Evolutionary conservation across 2,113 vertebrate species (phyloP).

Genomic region (Marmota monax): DNA sequence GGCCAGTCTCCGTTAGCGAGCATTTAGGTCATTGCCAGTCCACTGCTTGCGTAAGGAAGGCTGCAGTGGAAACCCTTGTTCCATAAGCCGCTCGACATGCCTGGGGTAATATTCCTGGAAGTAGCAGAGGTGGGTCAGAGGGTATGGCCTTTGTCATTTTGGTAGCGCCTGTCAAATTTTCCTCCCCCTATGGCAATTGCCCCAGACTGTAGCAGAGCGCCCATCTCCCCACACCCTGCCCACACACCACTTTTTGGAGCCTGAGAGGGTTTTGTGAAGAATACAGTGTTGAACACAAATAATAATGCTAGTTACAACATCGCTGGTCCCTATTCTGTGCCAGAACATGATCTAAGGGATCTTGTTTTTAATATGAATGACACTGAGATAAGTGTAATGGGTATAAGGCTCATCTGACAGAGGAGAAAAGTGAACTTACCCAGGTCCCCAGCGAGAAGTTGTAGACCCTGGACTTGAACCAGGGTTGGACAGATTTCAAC

Average conservation of each 20-base stretch:
- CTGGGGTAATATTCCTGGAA: constrained; percentile 42
- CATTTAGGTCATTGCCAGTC: not conserved
- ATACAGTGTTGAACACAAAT: not conserved
- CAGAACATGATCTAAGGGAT: not conserved
- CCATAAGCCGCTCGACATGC: not conserved
- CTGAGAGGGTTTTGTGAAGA: not conserved
- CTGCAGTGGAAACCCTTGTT: not conserved
- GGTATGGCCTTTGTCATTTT: not conserved
- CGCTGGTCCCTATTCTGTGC: not conserved
- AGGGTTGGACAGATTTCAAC: not conserved
- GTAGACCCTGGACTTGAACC: not conserved
- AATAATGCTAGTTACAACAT: not conserved
- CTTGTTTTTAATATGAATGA: not conserved
- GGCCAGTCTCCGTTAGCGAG: not conserved
- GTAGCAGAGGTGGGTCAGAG: not conserved
- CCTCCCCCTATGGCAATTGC: not conserved
- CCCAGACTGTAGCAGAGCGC: not conserved
- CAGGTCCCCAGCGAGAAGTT: not conserved
- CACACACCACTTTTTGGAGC: not conserved
- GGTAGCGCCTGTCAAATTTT: not conserved
- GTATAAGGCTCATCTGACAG: not conserved
- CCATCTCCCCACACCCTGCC: not conserved
- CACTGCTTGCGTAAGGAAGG: not conserved
- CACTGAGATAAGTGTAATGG: not conserved
- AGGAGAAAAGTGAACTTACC: not conserved